Evolutionary conservation across 2,797 vertebrate genomes (phyloP), one percentile per base, ranked within the genome.

Genomic region (Tragelaphus oryx): DNA sequence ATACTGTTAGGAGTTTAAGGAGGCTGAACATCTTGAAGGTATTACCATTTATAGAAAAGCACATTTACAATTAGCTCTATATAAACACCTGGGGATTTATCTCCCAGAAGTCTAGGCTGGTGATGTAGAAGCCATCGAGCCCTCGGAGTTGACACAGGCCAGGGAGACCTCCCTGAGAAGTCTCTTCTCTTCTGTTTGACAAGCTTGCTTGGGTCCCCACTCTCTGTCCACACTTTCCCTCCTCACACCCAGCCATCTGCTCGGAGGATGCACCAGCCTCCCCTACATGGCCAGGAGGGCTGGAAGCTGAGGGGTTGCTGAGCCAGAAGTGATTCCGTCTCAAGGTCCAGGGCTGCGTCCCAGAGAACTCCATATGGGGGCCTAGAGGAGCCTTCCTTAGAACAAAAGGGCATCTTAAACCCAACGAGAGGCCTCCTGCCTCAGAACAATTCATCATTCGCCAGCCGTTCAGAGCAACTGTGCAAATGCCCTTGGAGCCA

Each of bases 321-420:
- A 96, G 95, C 95, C 96, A 96, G 95, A 88, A 97, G 88, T n/a
- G 79, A 92, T 81, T 87, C 26, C 3, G 37, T 95, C 95, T 95
- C 87, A 5, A 93, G 95, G 94, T 96, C 95, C 93, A 93, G 91
- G 76, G 71, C 88, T 81, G 93, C 95, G 65, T 91, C 97, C 96
- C 91, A 82, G 95, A 2, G 26, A 95, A 89, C 96, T 95, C 94
- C 97, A 96, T 95, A 95, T 96, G 97, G 96, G 96, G 96, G 94
- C 94, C 94, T 87, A 84, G 89, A 74, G 18, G 87, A 33, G 93
- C 84, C 96, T 87, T 87, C 94, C 93, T 95, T 86, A 85, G 91
- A 97, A 97, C 95, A 96, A 97, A 96, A 95, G 89, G 88, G 85
- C 62, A 95, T 91, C 95, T 95, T 89, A 59, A 89, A 59, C 91